Evolutionary conservation across 2,888 invertebrate genomes (phyloP), one percentile per base, ranked within the genome.

Genomic region (Spodoptera picta): DNA sequence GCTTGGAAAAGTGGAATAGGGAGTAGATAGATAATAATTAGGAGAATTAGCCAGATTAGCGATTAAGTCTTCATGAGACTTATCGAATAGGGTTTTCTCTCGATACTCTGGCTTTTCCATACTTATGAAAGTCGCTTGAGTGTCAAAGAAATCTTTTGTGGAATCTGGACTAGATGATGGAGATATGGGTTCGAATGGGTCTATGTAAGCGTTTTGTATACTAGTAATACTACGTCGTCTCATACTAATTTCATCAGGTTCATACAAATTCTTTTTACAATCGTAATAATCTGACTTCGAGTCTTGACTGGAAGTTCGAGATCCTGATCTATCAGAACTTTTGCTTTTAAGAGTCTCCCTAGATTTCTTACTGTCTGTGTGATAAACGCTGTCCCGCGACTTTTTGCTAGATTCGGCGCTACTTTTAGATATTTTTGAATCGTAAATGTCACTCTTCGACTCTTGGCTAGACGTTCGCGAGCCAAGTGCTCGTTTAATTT

Each of bases 201-300:
- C 93, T 27, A 90, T 88, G 67, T 92, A 94, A 57, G 89, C 89
- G 62, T 91, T 92, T 69, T 91, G 93, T 60, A 90, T 87, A 65
- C 91, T 90, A 11, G 90, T 84, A 10, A 86, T 81, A 75, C 92
- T 92, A 54, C 91, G 91, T 14, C 91, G 87, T 64, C 90, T 80
- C 47, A 87, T 77, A 53, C 82, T 81, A 7, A 89, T 82, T 44
- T 93, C 92, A 44, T 92, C 92, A 14, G 88, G 87, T 50, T 95
- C 95, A 64, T 93, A 94, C 49, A 91, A 80, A 74, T 89, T 92
- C 81, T 93, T 95, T 88, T 96, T 96, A 27, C 96, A 95, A 77
- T 96, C 96, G 79, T 96, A 96, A 82, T 96, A 96, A 86, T 97
- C 97, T 47, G 96, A 96, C 81, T 96, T 96, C n/a, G 96, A 97